phyloP scores from a whole-genome alignment of 2,888 invertebrate species.

The Nephrotoma guestfalica region DNA sequence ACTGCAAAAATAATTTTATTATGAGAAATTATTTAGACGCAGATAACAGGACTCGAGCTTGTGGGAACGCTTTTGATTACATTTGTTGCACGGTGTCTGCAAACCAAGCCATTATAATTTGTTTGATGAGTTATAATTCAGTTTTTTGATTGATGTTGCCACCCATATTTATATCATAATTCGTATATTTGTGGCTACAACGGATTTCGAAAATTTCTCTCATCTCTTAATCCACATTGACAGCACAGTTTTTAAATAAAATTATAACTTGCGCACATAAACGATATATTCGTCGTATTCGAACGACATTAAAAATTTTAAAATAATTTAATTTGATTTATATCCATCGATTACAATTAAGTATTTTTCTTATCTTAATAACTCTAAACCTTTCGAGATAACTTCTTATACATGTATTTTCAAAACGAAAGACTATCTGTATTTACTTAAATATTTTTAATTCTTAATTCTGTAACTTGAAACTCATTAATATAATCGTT shows the following conservation, averaged over 20 bases:
- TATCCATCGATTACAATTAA: slow-evolving; percentile 5
- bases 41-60: background rate
- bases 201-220: background rate
- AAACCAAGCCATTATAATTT: background rate
- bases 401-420: background rate
- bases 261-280: background rate
- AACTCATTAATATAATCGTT: slow-evolving; percentile 4
- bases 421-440: background rate
- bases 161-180: background rate
- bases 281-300: background rate
- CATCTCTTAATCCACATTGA: background rate
- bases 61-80: background rate
- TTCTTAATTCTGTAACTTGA: slow-evolving; percentile 1
- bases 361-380: slow-evolving; percentile 6
- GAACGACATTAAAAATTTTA: background rate
- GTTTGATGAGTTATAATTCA: background rate
- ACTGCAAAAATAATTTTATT: background rate
- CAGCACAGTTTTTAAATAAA: background rate
- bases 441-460: background rate
- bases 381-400: slow-evolving; percentile 4
- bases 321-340: slow-evolving; percentile 5
- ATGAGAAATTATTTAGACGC: background rate
- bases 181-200: background rate
- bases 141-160: background rate
- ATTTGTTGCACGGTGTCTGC: background rate